Evolutionary conservation across 2,797 vertebrate genomes (phyloP).

Genomic region (Spheniscus humboldti): DNA sequence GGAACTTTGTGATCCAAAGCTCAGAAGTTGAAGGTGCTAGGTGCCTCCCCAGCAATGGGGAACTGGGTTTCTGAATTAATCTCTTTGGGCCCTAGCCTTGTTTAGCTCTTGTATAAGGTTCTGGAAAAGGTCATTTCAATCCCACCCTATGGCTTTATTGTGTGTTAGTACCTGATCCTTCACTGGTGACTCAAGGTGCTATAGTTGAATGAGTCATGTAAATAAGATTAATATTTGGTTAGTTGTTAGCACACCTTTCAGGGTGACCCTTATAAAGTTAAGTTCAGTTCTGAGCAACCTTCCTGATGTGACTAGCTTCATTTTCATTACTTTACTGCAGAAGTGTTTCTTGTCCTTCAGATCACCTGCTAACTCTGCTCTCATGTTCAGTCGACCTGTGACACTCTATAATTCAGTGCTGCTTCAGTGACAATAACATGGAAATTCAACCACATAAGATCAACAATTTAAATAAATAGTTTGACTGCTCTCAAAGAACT

Average conservation of each 20-base stretch:
- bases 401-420: neutral
- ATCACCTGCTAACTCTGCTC: neutral
- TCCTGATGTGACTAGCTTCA: neutral
- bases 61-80: neutral
- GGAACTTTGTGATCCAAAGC: neutral
- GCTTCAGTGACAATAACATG: neutral
- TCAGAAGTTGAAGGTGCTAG: neutral
- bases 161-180: neutral
- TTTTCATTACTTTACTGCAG: neutral
- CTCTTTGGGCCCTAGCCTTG: neutral
- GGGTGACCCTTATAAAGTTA: neutral
- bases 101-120: neutral
- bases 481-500: neutral
- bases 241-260: neutral
- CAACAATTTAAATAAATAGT: constrained; percentile 12
- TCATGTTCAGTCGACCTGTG: neutral
- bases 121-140: neutral
- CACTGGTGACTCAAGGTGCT: neutral
- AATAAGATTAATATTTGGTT: neutral
- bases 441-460: neutral
- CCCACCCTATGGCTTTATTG: neutral
- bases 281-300: neutral
- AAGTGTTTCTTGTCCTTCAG: neutral
- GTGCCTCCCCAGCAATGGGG: neutral
- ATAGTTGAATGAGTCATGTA: neutral